Conservation (phyloP, 2,888 invertebrate genomes). For the Odiellus spinosus region DNA sequence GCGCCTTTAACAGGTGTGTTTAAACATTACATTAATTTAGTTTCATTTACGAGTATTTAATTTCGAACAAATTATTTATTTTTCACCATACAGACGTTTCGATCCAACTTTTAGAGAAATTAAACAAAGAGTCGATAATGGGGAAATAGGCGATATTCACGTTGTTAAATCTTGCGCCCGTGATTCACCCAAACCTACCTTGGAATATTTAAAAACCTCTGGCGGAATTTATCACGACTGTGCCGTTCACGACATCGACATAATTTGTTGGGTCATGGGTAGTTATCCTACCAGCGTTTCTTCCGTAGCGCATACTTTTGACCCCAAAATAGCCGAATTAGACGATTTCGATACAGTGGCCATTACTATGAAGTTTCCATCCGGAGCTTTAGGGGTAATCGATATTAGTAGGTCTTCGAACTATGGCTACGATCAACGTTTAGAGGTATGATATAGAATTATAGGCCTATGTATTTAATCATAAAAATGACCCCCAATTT, state of each 20-base stretch:
- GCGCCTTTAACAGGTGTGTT: conserved; percentile 44
- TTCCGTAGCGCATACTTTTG: conserved; percentile 38
- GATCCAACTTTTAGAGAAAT: conserved; percentile 43
- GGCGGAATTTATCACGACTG: conserved; percentile 54
- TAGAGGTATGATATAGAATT: conserved; percentile 36
- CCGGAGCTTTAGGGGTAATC: conserved; percentile 44
- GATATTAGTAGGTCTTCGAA: conserved; percentile 45
- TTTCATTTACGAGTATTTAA: too few relatives aligned
- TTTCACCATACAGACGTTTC: conserved; percentile 36
- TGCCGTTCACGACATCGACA: conserved; percentile 50
- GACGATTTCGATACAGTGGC: conserved; percentile 47
- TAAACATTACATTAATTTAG: too few relatives aligned
- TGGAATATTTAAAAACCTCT: conserved; percentile 43
- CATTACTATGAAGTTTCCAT: conserved; percentile 43
- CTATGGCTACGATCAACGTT: conserved; percentile 51
- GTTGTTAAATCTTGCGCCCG: conserved; percentile 45
- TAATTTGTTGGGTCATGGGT: conserved; percentile 45
- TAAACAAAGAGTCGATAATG: conserved; percentile 36
- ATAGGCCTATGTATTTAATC: too few relatives aligned
- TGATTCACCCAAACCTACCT: conserved; percentile 46
- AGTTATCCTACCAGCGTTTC: conserved; percentile 44
- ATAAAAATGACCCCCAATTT: too few relatives aligned
- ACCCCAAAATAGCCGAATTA: conserved; percentile 42
- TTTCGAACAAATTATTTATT: too few relatives aligned
- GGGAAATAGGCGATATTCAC: conserved; percentile 45